Conservation (phyloP, 2,113 vertebrate species). For the human (Homo sapiens) region DNA sequence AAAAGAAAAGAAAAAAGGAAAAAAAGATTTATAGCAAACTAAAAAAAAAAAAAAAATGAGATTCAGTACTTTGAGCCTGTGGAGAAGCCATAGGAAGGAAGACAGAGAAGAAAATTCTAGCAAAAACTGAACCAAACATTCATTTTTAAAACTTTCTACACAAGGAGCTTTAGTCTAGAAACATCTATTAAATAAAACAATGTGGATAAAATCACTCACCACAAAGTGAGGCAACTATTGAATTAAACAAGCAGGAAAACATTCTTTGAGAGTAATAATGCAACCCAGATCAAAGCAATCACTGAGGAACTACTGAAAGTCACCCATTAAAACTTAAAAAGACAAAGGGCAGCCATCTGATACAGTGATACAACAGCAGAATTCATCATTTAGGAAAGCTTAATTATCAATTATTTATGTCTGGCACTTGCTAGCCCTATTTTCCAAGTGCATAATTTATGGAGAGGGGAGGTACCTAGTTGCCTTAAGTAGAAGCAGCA, state of each 20-base stretch:
- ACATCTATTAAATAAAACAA: not conserved
- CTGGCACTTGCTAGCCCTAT: slow-evolving; percentile 76
- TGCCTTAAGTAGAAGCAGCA: slow-evolving; percentile 36
- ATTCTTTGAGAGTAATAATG: not conserved
- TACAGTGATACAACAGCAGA: not conserved
- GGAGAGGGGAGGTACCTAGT: slow-evolving; percentile 55
- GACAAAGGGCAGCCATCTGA: not conserved
- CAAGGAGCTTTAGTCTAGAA: not conserved
- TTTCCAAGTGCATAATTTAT: slow-evolving; percentile 88
- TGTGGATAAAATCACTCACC: not conserved
- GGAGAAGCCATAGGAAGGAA: not conserved
- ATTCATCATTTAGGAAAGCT: not conserved
- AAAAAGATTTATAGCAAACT: not conserved
- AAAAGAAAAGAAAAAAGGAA: too few relatives aligned
- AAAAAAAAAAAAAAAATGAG: not conserved
- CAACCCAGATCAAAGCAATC: not conserved
- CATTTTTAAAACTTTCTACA: not conserved
- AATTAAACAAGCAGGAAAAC: not conserved
- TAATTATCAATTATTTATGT: slow-evolving; percentile 82
- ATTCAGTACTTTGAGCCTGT: not conserved
- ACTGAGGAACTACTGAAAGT: not conserved
- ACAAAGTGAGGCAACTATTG: not conserved
- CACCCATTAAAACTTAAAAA: not conserved
- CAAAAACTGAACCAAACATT: not conserved
- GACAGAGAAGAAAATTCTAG: not conserved